A percentile compares a stretch with the other conserved stretches of the same genome.
Evolutionary conservation across 2,113 vertebrate genomes (phyloP).

Genomic region (Peromyscus maniculatus): DNA sequence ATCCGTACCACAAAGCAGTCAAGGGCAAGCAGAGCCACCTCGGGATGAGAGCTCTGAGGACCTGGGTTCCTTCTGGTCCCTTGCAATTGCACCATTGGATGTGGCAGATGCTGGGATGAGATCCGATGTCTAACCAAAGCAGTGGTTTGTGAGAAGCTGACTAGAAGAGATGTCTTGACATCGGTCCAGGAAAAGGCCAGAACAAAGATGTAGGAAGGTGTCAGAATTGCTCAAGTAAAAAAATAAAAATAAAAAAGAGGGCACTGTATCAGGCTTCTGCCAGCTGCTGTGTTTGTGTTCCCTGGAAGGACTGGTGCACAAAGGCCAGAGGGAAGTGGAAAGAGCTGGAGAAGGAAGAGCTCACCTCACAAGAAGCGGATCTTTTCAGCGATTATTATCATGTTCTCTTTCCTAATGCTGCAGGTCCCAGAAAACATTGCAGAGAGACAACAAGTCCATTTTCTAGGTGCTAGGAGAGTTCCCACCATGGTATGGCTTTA

Average conservation of each 20-base stretch:
- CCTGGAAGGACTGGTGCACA: neutral
- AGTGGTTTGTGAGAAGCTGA: neutral
- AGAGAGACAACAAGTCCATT: neutral
- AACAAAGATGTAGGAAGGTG: constrained; percentile 38
- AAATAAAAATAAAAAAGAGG: neutral
- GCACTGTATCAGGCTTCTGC: neutral
- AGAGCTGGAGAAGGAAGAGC: neutral
- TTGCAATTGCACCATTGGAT: neutral
- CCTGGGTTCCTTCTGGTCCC: neutral
- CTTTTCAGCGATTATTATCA: neutral
- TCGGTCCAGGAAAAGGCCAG: constrained; percentile 24
- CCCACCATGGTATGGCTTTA: neutral
- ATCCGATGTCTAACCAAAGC: constrained; percentile 17
- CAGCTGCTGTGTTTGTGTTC: neutral
- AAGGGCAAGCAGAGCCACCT: neutral
- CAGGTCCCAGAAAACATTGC: neutral
- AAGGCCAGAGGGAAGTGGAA: neutral
- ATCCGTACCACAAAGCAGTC: neutral
- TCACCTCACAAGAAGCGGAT: neutral
- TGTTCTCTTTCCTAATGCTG: constrained; percentile 40
- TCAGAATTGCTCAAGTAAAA: constrained; percentile 14
- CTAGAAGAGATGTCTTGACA: constrained; percentile 43
- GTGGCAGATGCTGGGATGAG: constrained; percentile 1
- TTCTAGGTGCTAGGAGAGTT: neutral
- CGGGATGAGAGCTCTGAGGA: neutral